Percentiles rank a stretch among this genome's conserved stretches.
Evolutionary conservation across 2,888 invertebrate genomes (phyloP).

Genomic region (Eretmocerus hayati): DNA sequence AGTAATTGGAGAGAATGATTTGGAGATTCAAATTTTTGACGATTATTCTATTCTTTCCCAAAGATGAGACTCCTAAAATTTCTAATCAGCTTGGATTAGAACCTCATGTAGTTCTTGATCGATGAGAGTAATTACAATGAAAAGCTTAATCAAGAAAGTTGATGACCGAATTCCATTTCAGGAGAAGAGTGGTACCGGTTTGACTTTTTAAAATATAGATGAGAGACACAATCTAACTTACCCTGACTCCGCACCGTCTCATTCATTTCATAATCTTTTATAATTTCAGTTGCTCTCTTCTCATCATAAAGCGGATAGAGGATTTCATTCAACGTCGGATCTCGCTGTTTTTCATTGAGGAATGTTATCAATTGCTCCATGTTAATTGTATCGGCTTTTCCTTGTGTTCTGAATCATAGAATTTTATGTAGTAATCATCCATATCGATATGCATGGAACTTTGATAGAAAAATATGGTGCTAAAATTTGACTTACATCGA

Average conservation of each 20-base stretch:
- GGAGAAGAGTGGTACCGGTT: too few relatives aligned
- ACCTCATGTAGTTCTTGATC: too few relatives aligned
- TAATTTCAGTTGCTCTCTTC: conserved; percentile 86
- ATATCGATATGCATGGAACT: not conserved
- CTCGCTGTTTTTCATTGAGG: conserved; percentile 94
- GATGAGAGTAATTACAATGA: too few relatives aligned
- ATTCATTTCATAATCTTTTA: conserved; percentile 85
- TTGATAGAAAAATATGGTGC: not conserved
- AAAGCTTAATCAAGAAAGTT: too few relatives aligned
- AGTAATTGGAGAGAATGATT: too few relatives aligned
- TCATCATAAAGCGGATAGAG: conserved; percentile 95
- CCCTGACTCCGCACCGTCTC: conserved; percentile 67
- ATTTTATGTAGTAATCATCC: not conserved
- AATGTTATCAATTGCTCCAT: conserved; percentile 85
- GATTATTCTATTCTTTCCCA: too few relatives aligned
- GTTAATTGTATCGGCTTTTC: conserved; percentile 80
- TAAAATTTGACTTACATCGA: conserved; percentile 84
- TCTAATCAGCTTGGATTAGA: too few relatives aligned
- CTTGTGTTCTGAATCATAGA: conserved; percentile 66
- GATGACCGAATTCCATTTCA: too few relatives aligned
- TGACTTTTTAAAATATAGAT: too few relatives aligned
- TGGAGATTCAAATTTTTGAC: too few relatives aligned
- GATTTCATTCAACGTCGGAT: conserved; percentile 97
- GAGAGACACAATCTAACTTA: too few relatives aligned
- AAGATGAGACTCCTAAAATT: too few relatives aligned